Conservation (phyloP, 2,113 vertebrate genomes). For the Pipra filicauda region DNA sequence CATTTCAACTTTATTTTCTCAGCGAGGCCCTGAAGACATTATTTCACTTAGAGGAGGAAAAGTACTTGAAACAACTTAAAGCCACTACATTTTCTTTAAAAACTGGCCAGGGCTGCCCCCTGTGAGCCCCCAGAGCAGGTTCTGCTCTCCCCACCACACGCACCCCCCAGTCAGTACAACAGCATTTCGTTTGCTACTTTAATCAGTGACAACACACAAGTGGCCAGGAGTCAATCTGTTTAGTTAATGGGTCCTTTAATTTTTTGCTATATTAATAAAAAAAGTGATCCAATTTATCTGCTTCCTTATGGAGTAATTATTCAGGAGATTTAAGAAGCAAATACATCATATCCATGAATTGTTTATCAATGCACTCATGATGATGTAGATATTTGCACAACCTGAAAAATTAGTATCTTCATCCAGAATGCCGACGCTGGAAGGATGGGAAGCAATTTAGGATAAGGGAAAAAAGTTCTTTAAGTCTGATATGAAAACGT, state of each 20-base stretch:
- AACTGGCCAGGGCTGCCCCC: background rate
- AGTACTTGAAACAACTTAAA: fast-evolving
- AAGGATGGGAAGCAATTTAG: constrained; percentile 9
- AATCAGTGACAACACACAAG: background rate
- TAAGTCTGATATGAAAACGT: background rate
- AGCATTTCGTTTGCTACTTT: background rate
- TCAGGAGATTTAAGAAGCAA: constrained; percentile 29
- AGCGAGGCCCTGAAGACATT: background rate
- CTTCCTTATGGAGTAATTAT: constrained; percentile 4
- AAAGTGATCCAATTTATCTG: constrained; percentile 3
- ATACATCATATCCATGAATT: constrained; percentile 23
- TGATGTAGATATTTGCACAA: constrained; percentile 36
- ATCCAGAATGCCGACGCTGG: constrained; percentile 34
- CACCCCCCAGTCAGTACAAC: background rate
- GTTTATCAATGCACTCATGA: constrained; percentile 30
- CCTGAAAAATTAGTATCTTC: constrained; percentile 56
- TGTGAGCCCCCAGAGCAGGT: background rate
- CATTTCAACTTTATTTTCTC: background rate
- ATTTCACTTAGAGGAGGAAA: background rate
- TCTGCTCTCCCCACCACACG: background rate
- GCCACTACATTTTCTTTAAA: background rate
- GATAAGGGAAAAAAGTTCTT: background rate
- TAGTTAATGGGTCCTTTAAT: constrained; percentile 35
- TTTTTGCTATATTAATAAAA: constrained; percentile 1
- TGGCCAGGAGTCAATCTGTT: background rate